Percentiles rank a stretch among this genome's conserved stretches.
phyloP scores from a whole-genome alignment of 2,888 invertebrate genomes.

The Eurytoma adleriae region DNA sequence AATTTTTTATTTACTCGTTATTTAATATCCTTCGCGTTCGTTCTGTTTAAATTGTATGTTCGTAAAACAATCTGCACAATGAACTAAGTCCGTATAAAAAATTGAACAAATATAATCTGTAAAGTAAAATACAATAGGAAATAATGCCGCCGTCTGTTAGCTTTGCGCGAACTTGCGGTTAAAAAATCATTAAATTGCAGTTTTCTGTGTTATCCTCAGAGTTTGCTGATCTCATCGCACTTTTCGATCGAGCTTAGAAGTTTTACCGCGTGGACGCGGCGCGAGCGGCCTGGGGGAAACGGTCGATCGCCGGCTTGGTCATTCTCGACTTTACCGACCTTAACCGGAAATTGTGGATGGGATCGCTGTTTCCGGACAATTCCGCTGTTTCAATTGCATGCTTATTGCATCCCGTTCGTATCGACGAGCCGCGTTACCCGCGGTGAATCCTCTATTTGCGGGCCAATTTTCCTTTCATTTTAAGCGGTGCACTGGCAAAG shows the following conservation, averaged over 20 bases:
- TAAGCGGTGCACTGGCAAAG: too few relatives aligned
- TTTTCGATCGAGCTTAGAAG: constrained; percentile 11
- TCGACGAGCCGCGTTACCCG: neutral
- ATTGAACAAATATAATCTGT: too few relatives aligned
- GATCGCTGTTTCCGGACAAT: constrained; percentile 63
- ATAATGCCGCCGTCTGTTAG: too few relatives aligned
- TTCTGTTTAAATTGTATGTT: too few relatives aligned
- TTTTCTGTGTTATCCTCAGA: constrained; percentile 36
- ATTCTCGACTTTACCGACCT: constrained; percentile 64
- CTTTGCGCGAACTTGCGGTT: too few relatives aligned
- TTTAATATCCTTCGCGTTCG: too few relatives aligned
- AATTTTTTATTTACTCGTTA: too few relatives aligned
- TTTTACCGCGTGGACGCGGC: constrained; percentile 7
- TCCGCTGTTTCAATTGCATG: constrained; percentile 33
- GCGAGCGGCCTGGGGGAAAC: neutral
- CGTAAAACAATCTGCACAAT: too few relatives aligned
- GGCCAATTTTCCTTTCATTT: neutral
- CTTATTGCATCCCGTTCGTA: constrained; percentile 9
- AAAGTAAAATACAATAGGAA: too few relatives aligned
- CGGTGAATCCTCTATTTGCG: neutral
- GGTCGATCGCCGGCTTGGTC: constrained; percentile 32
- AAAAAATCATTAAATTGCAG: constrained; percentile 35
- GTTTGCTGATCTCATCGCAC: neutral
- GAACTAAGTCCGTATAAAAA: too few relatives aligned
- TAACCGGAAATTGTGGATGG: constrained; percentile 60